A percentile compares a stretch with the other conserved stretches of the same genome.
Evolutionary conservation across 2,113 vertebrate species (phyloP).

Genomic region (Coreoperca whiteheadi): DNA sequence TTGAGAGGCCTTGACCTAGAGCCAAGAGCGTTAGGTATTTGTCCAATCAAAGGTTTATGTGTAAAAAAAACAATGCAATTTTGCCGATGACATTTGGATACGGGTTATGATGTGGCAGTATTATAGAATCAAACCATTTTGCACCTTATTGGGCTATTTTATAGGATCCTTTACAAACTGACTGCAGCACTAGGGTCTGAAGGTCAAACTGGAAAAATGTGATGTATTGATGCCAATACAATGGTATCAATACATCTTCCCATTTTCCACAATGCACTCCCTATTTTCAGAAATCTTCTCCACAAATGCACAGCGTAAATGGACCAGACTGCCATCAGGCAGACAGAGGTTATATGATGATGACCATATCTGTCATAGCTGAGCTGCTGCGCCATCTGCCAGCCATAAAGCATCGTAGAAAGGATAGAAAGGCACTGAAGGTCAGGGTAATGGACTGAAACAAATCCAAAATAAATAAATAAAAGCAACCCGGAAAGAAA

Average conservation of each 20-base stretch:
- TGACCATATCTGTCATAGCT: slow-evolving; percentile 6
- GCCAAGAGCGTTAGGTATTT: too few relatives aligned
- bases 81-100: too few relatives aligned
- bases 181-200: too few relatives aligned
- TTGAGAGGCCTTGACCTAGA: too few relatives aligned
- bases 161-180: too few relatives aligned
- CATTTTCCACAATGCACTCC: background rate
- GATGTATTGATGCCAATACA: too few relatives aligned
- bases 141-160: too few relatives aligned
- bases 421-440: background rate
- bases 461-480: slow-evolving; percentile 14
- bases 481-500: background rate
- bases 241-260: background rate
- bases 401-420: slow-evolving; percentile 12
- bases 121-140: too few relatives aligned
- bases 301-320: slow-evolving; percentile 9
- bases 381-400: slow-evolving; percentile 33
- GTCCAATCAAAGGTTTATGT: too few relatives aligned
- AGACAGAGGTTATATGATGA: background rate
- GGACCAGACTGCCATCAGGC: background rate
- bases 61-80: too few relatives aligned
- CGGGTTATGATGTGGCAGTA: too few relatives aligned
- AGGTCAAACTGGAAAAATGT: too few relatives aligned
- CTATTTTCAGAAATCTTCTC: background rate
- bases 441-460: slow-evolving; percentile 40